Evolutionary conservation across 2,113 vertebrate genomes (phyloP), one percentile per base, ranked within the genome.

Genomic region (Stigmatopora argus): DNA sequence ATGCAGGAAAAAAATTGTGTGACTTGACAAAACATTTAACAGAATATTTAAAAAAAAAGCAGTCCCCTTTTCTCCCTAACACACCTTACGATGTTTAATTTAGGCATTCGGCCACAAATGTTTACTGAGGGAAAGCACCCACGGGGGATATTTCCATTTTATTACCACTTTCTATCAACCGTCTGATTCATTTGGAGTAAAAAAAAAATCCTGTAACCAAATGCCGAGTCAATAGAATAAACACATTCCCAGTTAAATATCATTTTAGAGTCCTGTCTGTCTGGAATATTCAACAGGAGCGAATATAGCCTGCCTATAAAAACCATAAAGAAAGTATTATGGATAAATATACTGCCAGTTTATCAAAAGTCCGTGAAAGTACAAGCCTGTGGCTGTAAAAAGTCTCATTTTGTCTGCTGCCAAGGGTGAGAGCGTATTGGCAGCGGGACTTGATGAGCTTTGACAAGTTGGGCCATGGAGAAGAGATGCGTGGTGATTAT

Each of bases 401-500:
- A 82, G 80, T 66, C 71, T 75, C 70, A 66, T 79, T 82, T 85
- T 62, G 78, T 80, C 73, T 52, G 72, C 81, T 79, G 83, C 81
- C 80, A 79, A 71, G 75, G 72, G 77, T 86, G 81, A 48, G 84
- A 86, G 81, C 83, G 70, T 81, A 77, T 68, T 85, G 87, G 83
- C 81, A 77, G 62, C 47, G 66, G 70, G 78, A 64, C 19, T 72
- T 62, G 35, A 53, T 75, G 78, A 83, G 80, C 82, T 81, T 65
- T 86, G 81, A 87, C 80, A 86, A 85, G 74, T 80, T 49, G 72
- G 78, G 81, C 82, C 81, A 80, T 88, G 81, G 74, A 80, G 70
- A 73, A 70, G 78, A 83, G 78, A 84, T 84, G 83, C 83, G 82
- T 74, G 78, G 76, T 77, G 83, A 86, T 88, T 82, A 86, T 82